Base-by-base conservation (phyloP, 2,888 invertebrate genomes). In the Dione juno region DNA sequence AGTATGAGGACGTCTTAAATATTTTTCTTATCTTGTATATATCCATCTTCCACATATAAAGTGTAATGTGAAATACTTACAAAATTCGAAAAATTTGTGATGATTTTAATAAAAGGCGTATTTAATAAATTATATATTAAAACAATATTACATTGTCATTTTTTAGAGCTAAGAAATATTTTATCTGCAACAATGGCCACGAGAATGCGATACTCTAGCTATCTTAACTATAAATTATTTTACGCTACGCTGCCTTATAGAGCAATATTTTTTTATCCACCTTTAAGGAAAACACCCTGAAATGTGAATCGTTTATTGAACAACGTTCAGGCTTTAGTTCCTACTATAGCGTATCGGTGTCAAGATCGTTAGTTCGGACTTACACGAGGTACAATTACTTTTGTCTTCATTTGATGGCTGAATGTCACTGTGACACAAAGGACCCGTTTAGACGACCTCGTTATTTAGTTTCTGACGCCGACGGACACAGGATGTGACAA, bases 321-420 rank as follows among this genome's bases (percentile, higher is more conserved):
- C 45, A 52, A 16, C 9, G n/a, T 52, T 52, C 48, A 67, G 45
- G 11, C 45, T 45, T 52, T 40, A 28, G 16, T 58, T 50, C 61
- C 50, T 63, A 58, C 67, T 59, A 67, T 52, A 53, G 50, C 54
- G 58, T 63, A 69, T 70, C 63, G 82, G 81, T 89, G 89, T 88
- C 88, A 90, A 87, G 88, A 87, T 79, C 87, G 80, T 79, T 81
- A 77, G 76, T 73, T 73, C 73, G 72, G 72, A 75, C 78, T 75
- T 41, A 41, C 19, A 37, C 57, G 59, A 61, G 61, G 19, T 50
- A 50, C 70, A 75, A 75, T 72, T 74, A 76, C 77, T 82, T 86
- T 87, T 87, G 85, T 87, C 81, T 84, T 80, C 81, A 78, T 81
- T 80, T 77, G 83, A 87, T 80, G 86, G 81, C 79, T 83, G 78